These are phyloP conservation scores for Bolborhynchus lineola DNA, from an alignment of 2,113 vertebrate species.

Conservation along the genomic window DNA sequence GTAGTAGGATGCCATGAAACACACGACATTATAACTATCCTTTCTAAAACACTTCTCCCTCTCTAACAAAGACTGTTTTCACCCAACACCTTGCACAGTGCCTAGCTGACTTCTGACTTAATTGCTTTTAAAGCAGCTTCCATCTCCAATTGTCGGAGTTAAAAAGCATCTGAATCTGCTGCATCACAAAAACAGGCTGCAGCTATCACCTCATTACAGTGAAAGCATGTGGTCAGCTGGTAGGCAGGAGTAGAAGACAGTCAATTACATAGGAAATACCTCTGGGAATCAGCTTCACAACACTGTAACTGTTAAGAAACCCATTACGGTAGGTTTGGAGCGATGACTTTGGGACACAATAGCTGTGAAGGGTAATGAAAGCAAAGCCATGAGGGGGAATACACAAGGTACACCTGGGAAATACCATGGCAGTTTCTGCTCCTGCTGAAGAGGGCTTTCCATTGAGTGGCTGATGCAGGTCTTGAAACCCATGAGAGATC, in stretches of 20 bases:
- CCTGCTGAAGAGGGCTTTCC: not conserved
- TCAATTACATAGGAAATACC: accelerated
- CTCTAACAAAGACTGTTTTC: not conserved
- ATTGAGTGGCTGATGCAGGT: accelerated
- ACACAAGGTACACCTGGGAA: not conserved
- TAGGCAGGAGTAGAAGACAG: not conserved
- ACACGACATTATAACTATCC: accelerated
- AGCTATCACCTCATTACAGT: not conserved
- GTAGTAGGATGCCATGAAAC: not conserved
- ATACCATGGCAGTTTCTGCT: not conserved
- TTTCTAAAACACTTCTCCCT: not conserved
- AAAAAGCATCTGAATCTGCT: not conserved
- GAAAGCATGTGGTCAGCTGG: not conserved
- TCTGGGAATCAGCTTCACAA: not conserved
- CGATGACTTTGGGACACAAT: accelerated
- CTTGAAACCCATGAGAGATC: not conserved
- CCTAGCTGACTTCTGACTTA: not conserved
- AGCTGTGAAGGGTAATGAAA: not conserved
- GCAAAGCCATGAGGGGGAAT: not conserved
- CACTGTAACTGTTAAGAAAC: accelerated
- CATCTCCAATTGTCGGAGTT: not conserved
- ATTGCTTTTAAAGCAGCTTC: not conserved
- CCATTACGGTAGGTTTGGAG: accelerated
- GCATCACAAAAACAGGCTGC: not conserved
- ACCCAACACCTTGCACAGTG: accelerated